Evolutionary conservation across 2,113 vertebrate genomes (phyloP), one percentile per base, ranked within the genome.

Genomic region (Benitochromis conjunctus): DNA sequence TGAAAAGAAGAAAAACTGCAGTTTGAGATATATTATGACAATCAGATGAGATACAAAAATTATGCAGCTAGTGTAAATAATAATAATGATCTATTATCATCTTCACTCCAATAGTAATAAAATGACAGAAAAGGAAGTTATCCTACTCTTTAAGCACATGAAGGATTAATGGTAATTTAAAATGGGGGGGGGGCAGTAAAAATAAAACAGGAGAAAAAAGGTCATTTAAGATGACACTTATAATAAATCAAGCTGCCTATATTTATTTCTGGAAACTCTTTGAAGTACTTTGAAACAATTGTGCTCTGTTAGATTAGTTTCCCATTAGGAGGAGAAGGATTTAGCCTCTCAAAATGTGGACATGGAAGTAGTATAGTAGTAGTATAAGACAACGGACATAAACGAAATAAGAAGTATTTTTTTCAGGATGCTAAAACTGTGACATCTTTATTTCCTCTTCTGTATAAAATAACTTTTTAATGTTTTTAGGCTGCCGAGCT

Each of bases 401-500:
- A 74, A 1, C 41, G 29, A 74, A 31, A 51, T 51, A 16, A 29
- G 24, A 29, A 29, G 14, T 48, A 1, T 19, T 74, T 76, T 76
- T 74, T 53, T 76, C 10, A 29, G 46, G 6, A 31, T 18, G 14
- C 26, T 12, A 74, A 16, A 74, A 74, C 16, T 51, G 43, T 8
- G 4, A 9, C 19, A n/a, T 74, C 69, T 31, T 29, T 10, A 19
- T 62, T 56, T 31, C n/a, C 11, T 5, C 13, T n/a, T 26, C 1
- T 53, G 4, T 64, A 43, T 82, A n/a, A 53, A 79, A 41, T 26
- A 76, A n/a, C n/a, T n/a, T n/a, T n/a, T n/a, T n/a, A n/a, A n/a
- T n/a, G n/a, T n/a, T 31, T 79, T 79, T 86, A 99, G 98, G 97
- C 98, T 29, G 90, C 97, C 2, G 98, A 99, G 87, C 95, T 99